Conservation (phyloP, 2,888 invertebrate genomes). For the Agonopterix subpropinquella region DNA sequence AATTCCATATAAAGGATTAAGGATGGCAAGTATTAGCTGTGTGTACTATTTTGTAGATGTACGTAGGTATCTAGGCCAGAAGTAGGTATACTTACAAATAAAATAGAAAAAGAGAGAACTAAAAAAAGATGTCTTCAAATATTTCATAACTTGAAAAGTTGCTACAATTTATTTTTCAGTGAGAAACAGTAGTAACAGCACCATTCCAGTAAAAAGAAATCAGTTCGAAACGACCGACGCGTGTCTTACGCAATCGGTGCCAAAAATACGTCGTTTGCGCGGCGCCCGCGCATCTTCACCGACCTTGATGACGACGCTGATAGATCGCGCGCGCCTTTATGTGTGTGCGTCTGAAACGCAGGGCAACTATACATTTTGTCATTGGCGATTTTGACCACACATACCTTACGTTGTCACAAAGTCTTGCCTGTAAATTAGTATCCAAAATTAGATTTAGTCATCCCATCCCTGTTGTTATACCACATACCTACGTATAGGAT, state of each 20-base stretch:
- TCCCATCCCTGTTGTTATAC: too few relatives aligned
- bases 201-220: constrained; percentile 17
- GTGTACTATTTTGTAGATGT: too few relatives aligned
- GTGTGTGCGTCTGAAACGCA: neutral
- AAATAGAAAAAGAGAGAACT: neutral
- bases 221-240: constrained; percentile 5
- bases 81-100: too few relatives aligned
- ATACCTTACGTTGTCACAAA: too few relatives aligned
- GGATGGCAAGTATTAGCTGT: too few relatives aligned
- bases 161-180: neutral
- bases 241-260: constrained; percentile 39
- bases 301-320: constrained; percentile 63
- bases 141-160: neutral
- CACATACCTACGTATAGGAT: too few relatives aligned
- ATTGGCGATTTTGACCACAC: too few relatives aligned
- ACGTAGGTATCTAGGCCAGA: too few relatives aligned
- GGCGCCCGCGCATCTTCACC: constrained; percentile 23
- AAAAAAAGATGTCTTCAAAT: neutral
- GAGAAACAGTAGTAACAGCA: neutral
- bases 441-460: too few relatives aligned
- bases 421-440: too few relatives aligned
- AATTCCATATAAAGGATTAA: too few relatives aligned
- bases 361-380: too few relatives aligned
- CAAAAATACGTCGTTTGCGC: constrained; percentile 37
- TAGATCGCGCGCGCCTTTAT: constrained; percentile 31